Percentiles rank a stretch among this genome's conserved stretches.
These are phyloP conservation scores for Halcyon badia DNA, from an alignment of 2,797 vertebrate genomes.

Conservation along the genomic window DNA sequence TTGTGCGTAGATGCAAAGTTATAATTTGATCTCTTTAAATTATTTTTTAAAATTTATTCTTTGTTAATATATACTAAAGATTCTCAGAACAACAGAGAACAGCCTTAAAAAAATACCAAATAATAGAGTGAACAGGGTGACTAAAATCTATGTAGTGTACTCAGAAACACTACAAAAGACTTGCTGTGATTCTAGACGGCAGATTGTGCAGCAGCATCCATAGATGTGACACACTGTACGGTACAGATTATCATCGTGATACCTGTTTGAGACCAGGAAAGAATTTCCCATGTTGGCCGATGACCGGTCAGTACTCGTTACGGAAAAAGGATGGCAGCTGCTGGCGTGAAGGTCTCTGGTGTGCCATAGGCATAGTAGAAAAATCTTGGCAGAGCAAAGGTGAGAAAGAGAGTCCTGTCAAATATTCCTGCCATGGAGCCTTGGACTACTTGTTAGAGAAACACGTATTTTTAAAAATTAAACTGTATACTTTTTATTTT, in stretches of 20 bases:
- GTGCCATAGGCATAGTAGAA: not conserved
- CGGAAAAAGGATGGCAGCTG: not conserved
- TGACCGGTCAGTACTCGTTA: not conserved
- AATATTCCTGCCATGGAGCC: not conserved
- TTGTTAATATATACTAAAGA: not conserved
- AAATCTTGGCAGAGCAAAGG: not conserved
- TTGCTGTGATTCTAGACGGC: not conserved
- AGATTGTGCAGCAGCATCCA: not conserved
- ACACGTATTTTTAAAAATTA: rapidly evolving
- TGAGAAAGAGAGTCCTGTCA: not conserved
- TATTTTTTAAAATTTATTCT: not conserved
- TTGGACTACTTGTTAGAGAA: not conserved
- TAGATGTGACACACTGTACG: rapidly evolving
- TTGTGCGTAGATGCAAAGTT: slow-evolving; percentile 17
- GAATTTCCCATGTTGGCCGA: not conserved
- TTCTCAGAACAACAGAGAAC: slow-evolving; percentile 22
- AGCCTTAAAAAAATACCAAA: not conserved
- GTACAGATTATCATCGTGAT: not conserved
- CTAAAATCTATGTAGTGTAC: not conserved
- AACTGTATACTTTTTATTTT: not conserved
- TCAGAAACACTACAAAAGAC: not conserved
- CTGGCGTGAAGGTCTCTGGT: not conserved
- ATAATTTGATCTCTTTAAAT: not conserved
- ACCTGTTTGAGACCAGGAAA: not conserved
- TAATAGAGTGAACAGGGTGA: not conserved